Percentiles rank a stretch among this genome's conserved stretches.
Evolutionary conservation across 2,888 invertebrate genomes (phyloP).

Genomic region (Chelonus formosanus): DNA sequence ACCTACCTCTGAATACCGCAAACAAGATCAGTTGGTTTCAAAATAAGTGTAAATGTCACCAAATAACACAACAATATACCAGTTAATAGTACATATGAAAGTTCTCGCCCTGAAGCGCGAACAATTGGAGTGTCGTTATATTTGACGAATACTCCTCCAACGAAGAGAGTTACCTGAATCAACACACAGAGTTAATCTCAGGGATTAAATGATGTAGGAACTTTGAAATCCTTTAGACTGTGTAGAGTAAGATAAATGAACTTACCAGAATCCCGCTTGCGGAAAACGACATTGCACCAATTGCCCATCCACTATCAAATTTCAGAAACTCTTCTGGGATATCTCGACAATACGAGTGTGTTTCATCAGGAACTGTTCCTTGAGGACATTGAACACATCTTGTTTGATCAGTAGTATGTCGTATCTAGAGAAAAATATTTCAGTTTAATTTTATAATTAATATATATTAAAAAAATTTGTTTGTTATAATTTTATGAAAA

Average conservation of each 20-base stretch:
- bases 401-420: constrained; percentile 82
- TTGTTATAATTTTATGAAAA: too few relatives aligned
- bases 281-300: constrained; percentile 91
- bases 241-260: constrained; percentile 1
- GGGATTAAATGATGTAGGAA: background rate
- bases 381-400: constrained; percentile 84
- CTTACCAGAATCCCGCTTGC: constrained; percentile 84
- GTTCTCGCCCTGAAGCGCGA: constrained; percentile 90
- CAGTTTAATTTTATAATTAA: background rate
- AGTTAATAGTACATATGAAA: constrained; percentile 89
- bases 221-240: background rate
- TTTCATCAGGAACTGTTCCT: constrained; percentile 83
- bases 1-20: constrained; percentile 88
- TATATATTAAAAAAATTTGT: background rate
- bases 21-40: constrained; percentile 85
- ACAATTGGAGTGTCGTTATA: constrained; percentile 96
- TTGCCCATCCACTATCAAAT: constrained; percentile 88
- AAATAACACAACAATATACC: constrained; percentile 92
- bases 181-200: constrained; percentile 19
- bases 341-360: constrained; percentile 77
- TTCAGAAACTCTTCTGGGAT: constrained; percentile 85
- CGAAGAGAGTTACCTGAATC: constrained; percentile 68
- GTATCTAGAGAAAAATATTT: constrained; percentile 68
- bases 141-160: constrained; percentile 81
- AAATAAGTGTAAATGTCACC: constrained; percentile 90